Evolutionary conservation across 1,140 invertebrate genomes (phyloP).

Genomic region (Holcopasites calliopsidis): DNA sequence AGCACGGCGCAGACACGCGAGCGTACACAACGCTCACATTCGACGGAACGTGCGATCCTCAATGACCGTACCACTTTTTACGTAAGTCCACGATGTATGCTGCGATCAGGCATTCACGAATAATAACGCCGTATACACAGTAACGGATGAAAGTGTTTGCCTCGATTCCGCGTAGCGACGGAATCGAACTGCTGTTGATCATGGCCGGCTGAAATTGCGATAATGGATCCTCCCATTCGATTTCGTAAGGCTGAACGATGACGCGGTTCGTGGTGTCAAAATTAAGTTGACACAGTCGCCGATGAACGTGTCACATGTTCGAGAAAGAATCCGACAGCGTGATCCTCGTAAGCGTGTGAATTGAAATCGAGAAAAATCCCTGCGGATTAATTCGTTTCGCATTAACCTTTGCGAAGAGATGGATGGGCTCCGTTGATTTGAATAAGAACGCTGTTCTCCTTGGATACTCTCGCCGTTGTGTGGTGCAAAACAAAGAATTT

Average conservation of each 20-base stretch:
- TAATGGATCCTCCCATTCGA: neutral
- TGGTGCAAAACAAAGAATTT: neutral
- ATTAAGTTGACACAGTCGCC: neutral
- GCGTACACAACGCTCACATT: slow-evolving; percentile 4
- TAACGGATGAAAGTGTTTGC: neutral
- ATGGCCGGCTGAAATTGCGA: neutral
- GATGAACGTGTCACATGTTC: neutral
- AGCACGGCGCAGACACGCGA: no score
- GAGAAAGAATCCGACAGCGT: no score
- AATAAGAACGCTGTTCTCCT: slow-evolving; percentile 4
- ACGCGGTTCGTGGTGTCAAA: neutral
- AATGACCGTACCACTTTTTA: slow-evolving; percentile 37
- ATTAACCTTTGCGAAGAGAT: neutral
- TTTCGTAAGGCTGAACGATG: neutral
- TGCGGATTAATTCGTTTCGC: neutral
- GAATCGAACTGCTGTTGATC: neutral
- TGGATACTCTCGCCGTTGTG: neutral
- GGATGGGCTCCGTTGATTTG: neutral
- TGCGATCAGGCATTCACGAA: neutral
- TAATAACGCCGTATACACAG: neutral
- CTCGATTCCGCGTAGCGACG: neutral
- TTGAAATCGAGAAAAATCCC: neutral
- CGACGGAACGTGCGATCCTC: slow-evolving; percentile 13
- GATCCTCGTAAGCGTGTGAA: neutral
- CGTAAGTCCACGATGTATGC: slow-evolving; percentile 22